These are phyloP conservation scores for Drosophila sucinea DNA, from an alignment of 1,140 invertebrate genomes.

Conservation along the genomic window DNA sequence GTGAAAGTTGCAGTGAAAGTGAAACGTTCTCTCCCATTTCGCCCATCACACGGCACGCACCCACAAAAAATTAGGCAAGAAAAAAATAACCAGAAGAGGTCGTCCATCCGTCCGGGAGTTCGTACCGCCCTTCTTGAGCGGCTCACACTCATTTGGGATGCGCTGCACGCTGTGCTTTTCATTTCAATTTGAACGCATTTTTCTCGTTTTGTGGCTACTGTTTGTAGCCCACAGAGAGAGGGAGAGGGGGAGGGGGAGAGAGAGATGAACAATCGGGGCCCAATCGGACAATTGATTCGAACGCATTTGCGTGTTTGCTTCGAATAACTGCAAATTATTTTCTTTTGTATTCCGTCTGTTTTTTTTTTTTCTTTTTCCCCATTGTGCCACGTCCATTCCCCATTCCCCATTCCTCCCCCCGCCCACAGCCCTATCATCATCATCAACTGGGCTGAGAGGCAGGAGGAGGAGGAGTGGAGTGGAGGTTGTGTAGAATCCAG, in stretches of 20 bases:
- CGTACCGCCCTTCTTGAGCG: not conserved
- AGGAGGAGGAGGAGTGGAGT: slow-evolving; percentile 4
- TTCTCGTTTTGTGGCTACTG: slow-evolving; percentile 42
- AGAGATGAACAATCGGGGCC: slow-evolving; percentile 65
- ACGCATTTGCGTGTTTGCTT: slow-evolving; percentile 81
- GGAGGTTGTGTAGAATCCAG: slow-evolving; percentile 58
- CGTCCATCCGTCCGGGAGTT: not conserved
- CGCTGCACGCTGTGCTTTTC: slow-evolving; percentile 75
- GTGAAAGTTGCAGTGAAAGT: slow-evolving; percentile 65
- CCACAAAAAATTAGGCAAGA: slow-evolving; percentile 18
- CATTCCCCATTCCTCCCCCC: not conserved
- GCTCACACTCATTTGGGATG: slow-evolving; percentile 71
- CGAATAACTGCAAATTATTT: slow-evolving; percentile 79
- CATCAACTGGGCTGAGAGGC: not conserved
- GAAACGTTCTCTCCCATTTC: slow-evolving; percentile 49
- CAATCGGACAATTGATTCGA: slow-evolving; percentile 81
- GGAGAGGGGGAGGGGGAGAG: not conserved
- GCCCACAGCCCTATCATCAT: not conserved
- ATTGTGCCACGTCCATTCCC: slow-evolving; percentile 41
- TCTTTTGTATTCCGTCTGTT: slow-evolving; percentile 24
- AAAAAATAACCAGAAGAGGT: slow-evolving; percentile 1
- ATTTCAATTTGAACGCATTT: slow-evolving; percentile 77
- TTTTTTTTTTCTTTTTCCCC: slow-evolving; percentile 39
- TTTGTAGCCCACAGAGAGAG: too few relatives aligned
- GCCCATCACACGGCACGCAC: slow-evolving; percentile 61